A percentile compares a stretch with the other conserved stretches of the same genome.
Conservation (phyloP, 2,113 vertebrate genomes). For the Chamaea fasciata region DNA sequence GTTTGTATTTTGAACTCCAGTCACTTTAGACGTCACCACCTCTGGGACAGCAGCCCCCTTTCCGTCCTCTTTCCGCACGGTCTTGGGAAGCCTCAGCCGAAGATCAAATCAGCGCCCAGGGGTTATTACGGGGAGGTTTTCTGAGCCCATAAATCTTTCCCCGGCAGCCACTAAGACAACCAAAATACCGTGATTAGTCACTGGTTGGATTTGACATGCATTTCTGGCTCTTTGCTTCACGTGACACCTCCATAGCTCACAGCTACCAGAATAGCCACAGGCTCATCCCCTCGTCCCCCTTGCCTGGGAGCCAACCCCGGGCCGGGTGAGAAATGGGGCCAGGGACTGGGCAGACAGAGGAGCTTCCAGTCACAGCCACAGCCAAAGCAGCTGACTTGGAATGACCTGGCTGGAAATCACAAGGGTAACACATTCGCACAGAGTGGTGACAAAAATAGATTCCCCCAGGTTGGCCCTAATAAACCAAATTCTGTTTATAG, state of each 20-base stretch:
- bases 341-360: neutral
- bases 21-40: neutral
- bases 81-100: slow-evolving; percentile 30
- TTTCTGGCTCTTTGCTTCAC: slow-evolving; percentile 63
- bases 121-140: slow-evolving; percentile 39
- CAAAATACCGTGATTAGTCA: slow-evolving; percentile 78
- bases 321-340: neutral
- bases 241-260: slow-evolving; percentile 72
- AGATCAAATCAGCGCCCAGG: slow-evolving; percentile 64
- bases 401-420: slow-evolving; percentile 33
- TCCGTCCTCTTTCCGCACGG: neutral
- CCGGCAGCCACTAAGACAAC: slow-evolving; percentile 17
- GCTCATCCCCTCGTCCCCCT: slow-evolving; percentile 9
- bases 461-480: neutral
- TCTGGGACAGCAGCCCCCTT: slow-evolving; percentile 22
- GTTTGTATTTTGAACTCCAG: neutral
- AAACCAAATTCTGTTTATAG: slow-evolving; percentile 30
- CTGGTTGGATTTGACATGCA: slow-evolving; percentile 63
- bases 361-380: neutral
- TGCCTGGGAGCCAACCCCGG: neutral
- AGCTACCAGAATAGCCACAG: slow-evolving; percentile 77
- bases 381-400: slow-evolving; percentile 49
- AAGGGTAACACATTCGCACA: neutral
- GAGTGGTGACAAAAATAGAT: slow-evolving; percentile 32
- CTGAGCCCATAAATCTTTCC: slow-evolving; percentile 64